Evolutionary conservation across 2,797 vertebrate genomes (phyloP).

Genomic region (Acanthiza pusilla): DNA sequence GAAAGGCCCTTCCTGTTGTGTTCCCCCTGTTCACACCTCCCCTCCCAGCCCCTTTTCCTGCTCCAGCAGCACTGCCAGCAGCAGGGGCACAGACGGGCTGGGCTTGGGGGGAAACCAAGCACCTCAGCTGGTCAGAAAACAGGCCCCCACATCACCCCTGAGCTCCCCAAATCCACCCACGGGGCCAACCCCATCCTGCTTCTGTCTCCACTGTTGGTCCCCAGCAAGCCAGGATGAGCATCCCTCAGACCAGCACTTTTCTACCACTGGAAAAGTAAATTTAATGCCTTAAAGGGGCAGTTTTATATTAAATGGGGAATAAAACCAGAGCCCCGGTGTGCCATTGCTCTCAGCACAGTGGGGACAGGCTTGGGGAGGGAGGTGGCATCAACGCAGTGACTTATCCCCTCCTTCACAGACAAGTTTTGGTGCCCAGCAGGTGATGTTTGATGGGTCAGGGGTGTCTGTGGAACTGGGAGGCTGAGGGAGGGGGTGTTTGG

Average conservation of each 20-base stretch:
- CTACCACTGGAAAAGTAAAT: background rate
- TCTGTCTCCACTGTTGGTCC: background rate
- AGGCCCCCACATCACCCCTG: background rate
- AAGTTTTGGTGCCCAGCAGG: background rate
- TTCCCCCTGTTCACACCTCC: background rate
- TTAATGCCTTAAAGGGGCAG: no score
- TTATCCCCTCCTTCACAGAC: background rate
- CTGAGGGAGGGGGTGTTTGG: background rate
- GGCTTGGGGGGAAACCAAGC: fast-evolving
- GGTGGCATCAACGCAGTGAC: background rate
- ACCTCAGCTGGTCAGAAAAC: background rate
- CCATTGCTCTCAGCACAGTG: fast-evolving
- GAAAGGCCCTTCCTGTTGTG: background rate
- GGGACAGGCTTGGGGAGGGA: background rate
- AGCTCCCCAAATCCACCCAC: background rate
- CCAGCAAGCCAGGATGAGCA: fast-evolving
- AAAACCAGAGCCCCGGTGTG: background rate
- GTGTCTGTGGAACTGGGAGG: background rate
- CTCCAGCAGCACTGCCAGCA: background rate
- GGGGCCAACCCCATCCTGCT: fast-evolving
- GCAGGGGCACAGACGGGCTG: background rate
- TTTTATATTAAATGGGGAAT: background rate
- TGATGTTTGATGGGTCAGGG: background rate
- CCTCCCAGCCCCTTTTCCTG: background rate
- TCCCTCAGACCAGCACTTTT: background rate